Percentiles rank a stretch among this genome's conserved stretches.
Conservation (phyloP, 2,888 invertebrate species). For the Bursaphelenchus okinawaensis region DNA sequence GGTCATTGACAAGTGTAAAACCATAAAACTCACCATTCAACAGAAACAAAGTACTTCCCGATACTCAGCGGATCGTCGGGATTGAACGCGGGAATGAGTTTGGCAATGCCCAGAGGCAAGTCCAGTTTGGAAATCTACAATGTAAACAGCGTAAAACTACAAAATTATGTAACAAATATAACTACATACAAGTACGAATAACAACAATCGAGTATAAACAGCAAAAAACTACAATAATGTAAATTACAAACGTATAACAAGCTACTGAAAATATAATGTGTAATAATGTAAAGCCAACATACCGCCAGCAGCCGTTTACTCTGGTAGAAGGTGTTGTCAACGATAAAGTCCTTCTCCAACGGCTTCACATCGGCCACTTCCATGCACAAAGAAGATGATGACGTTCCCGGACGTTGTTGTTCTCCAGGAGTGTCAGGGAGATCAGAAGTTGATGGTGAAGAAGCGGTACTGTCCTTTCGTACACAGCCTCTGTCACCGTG, state of each 20-base stretch:
- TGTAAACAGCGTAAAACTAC: too few species aligned
- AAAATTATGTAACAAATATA: too few species aligned
- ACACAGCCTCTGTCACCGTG: conserved; percentile 22
- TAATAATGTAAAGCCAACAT: not conserved
- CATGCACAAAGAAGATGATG: conserved; percentile 6
- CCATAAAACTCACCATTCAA: conserved; percentile 15
- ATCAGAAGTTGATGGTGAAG: conserved; percentile 8
- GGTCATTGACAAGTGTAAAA: too few species aligned
- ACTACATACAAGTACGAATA: too few species aligned
- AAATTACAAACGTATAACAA: too few species aligned
- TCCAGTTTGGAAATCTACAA: conserved; percentile 7
- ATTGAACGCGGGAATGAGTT: conserved; percentile 20
- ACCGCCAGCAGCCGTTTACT: conserved; percentile 1
- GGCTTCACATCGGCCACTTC: conserved; percentile 12
- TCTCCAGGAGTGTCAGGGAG: conserved; percentile 11
- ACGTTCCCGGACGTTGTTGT: conserved; percentile 1
- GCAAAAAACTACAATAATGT: too few species aligned
- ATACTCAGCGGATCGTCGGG: conserved; percentile 16
- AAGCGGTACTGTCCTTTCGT: conserved; percentile 9
- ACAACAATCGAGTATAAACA: too few species aligned
- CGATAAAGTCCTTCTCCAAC: conserved; percentile 8
- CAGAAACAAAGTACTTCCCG: conserved; percentile 23
- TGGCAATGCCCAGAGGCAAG: conserved; percentile 20
- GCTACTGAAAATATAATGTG: too few species aligned
- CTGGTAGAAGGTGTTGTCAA: conserved; percentile 14